A percentile compares a stretch with the other conserved stretches of the same genome.
Evolutionary conservation across 2,888 invertebrate genomes (phyloP).

Genomic region (Agapetus fuscipes): DNA sequence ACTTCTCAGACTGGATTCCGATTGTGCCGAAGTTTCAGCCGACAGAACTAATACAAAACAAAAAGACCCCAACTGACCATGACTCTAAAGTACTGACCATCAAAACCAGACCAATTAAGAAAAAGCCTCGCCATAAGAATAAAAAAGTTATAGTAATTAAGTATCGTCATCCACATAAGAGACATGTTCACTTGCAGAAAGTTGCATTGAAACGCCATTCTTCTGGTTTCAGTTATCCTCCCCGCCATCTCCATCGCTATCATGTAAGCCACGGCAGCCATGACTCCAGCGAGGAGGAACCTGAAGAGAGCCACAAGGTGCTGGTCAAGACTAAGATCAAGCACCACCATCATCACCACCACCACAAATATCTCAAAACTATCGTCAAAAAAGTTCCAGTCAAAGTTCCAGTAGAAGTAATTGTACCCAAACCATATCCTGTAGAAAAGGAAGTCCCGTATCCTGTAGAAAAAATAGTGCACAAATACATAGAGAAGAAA

Average conservation of each 20-base stretch:
- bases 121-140: too few relatives aligned
- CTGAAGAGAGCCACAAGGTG: conserved; percentile 8
- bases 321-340: conserved; percentile 35
- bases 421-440: conserved; percentile 48
- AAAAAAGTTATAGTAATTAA: too few relatives aligned
- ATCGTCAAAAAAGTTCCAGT: conserved; percentile 44
- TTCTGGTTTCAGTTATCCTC: conserved; percentile 17
- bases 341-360: conserved; percentile 57
- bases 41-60: not conserved
- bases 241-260: not conserved
- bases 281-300: conserved; percentile 2
- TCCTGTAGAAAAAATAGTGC: conserved; percentile 32
- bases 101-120: conserved; percentile 5
- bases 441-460: conserved; percentile 38
- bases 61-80: not conserved
- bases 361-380: conserved; percentile 53
- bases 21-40: conserved; percentile 29
- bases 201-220: conserved; percentile 13
- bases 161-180: not conserved
- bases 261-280: too few relatives aligned
- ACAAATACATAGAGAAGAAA: conserved; percentile 29
- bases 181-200: conserved; percentile 1
- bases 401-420: conserved; percentile 41
- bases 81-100: not conserved
- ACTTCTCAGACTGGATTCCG: conserved; percentile 39